phyloP scores from a whole-genome alignment of 2,113 vertebrate genomes.

The Serinus canaria region DNA sequence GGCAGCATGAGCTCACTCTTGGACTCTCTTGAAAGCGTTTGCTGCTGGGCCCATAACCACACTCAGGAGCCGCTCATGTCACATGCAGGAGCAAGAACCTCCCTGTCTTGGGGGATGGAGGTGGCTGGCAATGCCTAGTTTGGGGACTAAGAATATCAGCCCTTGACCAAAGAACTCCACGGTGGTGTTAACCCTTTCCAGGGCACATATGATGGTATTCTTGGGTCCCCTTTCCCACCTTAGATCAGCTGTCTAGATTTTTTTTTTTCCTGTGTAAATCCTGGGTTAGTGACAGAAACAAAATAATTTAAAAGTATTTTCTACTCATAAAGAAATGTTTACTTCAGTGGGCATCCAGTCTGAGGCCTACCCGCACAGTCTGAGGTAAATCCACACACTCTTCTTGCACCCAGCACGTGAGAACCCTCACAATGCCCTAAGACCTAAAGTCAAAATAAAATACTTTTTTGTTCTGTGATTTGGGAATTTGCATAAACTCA shows the following conservation, averaged over 20 bases:
- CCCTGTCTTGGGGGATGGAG: neutral
- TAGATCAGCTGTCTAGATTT: neutral
- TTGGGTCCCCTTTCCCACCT: neutral
- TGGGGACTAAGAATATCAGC: neutral
- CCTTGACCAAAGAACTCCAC: neutral
- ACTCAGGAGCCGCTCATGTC: neutral
- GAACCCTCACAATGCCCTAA: neutral
- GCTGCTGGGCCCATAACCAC: slow-evolving; percentile 38
- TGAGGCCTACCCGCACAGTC: neutral
- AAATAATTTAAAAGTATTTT: neutral
- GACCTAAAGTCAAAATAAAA: neutral
- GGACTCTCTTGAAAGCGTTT: slow-evolving; percentile 48
- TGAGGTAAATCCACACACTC: neutral
- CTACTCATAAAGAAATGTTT: neutral
- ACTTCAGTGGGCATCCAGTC: neutral
- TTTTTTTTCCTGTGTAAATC: neutral
- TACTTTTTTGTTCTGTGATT: neutral
- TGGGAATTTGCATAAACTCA: neutral
- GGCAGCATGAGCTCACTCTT: slow-evolving; percentile 66
- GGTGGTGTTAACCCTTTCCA: neutral
- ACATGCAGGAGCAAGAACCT: slow-evolving; percentile 12
- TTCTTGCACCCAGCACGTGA: neutral
- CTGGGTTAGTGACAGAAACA: neutral
- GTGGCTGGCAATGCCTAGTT: neutral
- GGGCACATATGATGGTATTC: neutral